These are phyloP conservation scores for Tachysurus fulvidraco DNA, from an alignment of 2,113 vertebrate species.

Conservation along the genomic window DNA sequence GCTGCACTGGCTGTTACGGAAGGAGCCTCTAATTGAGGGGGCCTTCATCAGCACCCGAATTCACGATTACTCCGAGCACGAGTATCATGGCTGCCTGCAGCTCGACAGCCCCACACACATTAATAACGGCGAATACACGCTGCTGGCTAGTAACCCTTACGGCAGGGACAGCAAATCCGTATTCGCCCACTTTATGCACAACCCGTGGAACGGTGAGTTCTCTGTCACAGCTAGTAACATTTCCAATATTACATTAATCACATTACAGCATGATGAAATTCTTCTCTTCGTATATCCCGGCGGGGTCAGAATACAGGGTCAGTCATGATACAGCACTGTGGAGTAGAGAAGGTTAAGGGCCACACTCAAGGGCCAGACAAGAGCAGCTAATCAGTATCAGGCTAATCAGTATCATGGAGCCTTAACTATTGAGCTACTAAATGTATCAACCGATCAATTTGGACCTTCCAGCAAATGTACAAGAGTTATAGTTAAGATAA, in stretches of 20 bases:
- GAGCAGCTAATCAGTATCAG: too few relatives aligned
- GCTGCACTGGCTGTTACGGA: constrained; percentile 84
- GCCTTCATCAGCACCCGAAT: constrained; percentile 87
- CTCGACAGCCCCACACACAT: constrained; percentile 93
- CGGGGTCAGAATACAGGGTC: background rate
- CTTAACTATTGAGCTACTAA: too few relatives aligned
- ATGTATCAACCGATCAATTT: background rate
- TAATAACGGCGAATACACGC: constrained; percentile 90
- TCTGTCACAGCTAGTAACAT: background rate
- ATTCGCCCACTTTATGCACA: constrained; percentile 88
- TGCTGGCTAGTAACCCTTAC: constrained; percentile 81
- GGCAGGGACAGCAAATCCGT: constrained; percentile 82
- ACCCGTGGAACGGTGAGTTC: constrained; percentile 82
- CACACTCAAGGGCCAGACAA: too few relatives aligned
- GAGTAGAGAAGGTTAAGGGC: too few relatives aligned
- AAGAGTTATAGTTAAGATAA: background rate
- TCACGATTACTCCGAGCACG: constrained; percentile 87
- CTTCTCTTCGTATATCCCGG: too few relatives aligned
- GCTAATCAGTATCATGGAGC: too few relatives aligned
- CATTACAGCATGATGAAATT: too few relatives aligned
- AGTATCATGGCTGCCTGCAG: constrained; percentile 95
- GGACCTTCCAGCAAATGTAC: background rate
- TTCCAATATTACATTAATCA: background rate
- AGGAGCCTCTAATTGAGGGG: constrained; percentile 77
- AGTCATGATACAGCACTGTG: too few relatives aligned